Conservation (phyloP, 2,888 invertebrate genomes). For the Cylindroiulus punctatus region DNA sequence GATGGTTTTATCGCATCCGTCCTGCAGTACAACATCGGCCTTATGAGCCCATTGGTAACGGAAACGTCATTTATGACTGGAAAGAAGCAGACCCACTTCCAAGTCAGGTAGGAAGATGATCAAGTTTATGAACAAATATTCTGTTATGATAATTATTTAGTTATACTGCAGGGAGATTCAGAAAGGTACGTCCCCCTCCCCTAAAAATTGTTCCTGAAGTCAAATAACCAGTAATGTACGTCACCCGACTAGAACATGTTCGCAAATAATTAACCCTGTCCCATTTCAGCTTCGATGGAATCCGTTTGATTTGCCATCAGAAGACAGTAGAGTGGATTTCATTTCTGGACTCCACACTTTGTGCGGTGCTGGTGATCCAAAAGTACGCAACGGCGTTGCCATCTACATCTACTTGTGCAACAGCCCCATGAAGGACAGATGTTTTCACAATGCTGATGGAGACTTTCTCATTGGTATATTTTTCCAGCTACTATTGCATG, state of each 20-base stretch:
- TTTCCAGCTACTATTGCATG: not conserved
- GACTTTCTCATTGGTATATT: constrained; percentile 88
- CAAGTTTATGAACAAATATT: too few relatives aligned
- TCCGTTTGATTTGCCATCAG: constrained; percentile 85
- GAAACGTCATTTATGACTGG: constrained; percentile 80
- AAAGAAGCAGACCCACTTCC: constrained; percentile 84
- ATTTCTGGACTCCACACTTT: constrained; percentile 90
- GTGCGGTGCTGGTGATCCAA: constrained; percentile 92
- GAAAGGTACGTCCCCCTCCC: too few relatives aligned
- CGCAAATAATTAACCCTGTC: not conserved
- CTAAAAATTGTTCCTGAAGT: too few relatives aligned
- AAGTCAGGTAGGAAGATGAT: constrained; percentile 78
- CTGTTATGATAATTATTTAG: too few relatives aligned
- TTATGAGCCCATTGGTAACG: constrained; percentile 71
- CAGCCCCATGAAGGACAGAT: constrained; percentile 82
- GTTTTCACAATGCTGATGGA: constrained; percentile 94
- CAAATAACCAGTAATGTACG: too few relatives aligned
- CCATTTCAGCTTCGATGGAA: constrained; percentile 84
- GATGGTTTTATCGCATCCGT: constrained; percentile 92
- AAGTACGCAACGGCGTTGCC: constrained; percentile 82
- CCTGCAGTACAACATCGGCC: constrained; percentile 89
- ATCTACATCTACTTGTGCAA: constrained; percentile 92
- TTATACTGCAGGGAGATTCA: too few relatives aligned
- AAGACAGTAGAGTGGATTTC: constrained; percentile 76
- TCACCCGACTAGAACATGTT: too few relatives aligned